Base-by-base conservation (phyloP, 1,140 invertebrate species). In the Drosophila lini region DNA sequence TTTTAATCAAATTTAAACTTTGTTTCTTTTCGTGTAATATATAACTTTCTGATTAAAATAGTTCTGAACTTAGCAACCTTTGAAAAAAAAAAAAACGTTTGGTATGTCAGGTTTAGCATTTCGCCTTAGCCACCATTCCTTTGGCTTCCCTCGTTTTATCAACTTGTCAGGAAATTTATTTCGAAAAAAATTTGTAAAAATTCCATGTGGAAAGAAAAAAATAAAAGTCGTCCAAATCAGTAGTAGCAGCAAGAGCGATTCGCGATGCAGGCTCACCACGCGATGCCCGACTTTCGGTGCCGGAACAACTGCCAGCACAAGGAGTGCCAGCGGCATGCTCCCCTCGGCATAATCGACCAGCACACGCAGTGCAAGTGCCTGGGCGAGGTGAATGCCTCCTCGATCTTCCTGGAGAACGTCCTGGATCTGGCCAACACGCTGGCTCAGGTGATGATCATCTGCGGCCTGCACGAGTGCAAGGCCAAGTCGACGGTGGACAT, bases 401-500 rank as follows among this genome's bases (percentile, higher is more conserved):
- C 91, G 9, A 88, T 92, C 44, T 91, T 92, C 61, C 59, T 92
- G 48, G 91, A 92, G 45, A 92, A 92, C 38, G 76, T 92, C 2
- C 57, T 92, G 7, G 91, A 92, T 36, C 42, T 92, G 64, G 82
- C 91, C 45, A 86, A 91, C 28, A 85, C 88, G 0, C 22, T 92
- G 45, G 70, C 91, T 5, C 91, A 91, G 50, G 74, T 92, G 7
- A 91, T 92, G 88, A 92, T 91, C n/a, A 74, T 88, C 22, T 92
- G 91, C 32, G 91, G 91, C 3, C 47, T 92, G 75, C 91, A 92
- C 60, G 91, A 92, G 55, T 92, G 91, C 48, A 92, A 92, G 50
- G 91, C 91, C 28, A 92, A 90, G 31, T 88, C 84, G 0, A 84
- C 91, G 11, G 82, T 92, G 6, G 91, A 92, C 52, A 89, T 92